Percentiles rank a stretch among this genome's conserved stretches.
phyloP scores from a whole-genome alignment of 2,888 invertebrate genomes.

The Poecilus cupreus region DNA sequence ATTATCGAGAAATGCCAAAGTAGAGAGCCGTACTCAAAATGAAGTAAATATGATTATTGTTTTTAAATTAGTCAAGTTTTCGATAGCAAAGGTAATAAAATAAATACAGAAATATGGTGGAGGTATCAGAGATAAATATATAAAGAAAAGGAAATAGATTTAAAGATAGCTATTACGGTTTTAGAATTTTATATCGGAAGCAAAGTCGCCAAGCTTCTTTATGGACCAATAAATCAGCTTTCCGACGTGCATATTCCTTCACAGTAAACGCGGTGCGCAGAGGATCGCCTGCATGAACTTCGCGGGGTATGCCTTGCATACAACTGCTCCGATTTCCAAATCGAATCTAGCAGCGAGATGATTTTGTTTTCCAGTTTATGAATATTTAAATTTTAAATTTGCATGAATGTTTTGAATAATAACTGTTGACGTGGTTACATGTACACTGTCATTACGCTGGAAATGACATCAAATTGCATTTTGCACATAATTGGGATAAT shows the following conservation, averaged over 20 bases:
- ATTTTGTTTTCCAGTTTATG: constrained; percentile 34
- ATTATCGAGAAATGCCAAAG: no score
- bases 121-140: constrained; percentile 17
- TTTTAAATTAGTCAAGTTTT: no score
- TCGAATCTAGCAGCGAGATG: not conserved
- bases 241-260: constrained; percentile 42
- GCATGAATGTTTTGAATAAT: constrained; percentile 41
- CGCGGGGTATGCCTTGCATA: constrained; percentile 6
- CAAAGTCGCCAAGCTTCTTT: constrained; percentile 39
- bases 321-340: constrained; percentile 32
- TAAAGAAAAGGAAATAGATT: constrained; percentile 35
- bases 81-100: constrained; percentile 14
- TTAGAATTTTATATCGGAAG: constrained; percentile 45
- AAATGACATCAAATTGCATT: constrained; percentile 31
- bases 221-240: constrained; percentile 35
- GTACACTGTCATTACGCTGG: not conserved
- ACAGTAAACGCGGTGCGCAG: not conserved
- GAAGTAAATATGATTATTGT: not conserved
- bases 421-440: constrained; percentile 18
- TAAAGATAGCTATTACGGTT: constrained; percentile 43
- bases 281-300: not conserved
- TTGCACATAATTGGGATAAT: constrained; percentile 21
- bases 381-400: constrained; percentile 52
- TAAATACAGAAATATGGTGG: not conserved
- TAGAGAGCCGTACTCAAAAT: no score